Evolutionary conservation across 2,113 vertebrate species (phyloP).

Genomic region (Cephalopterus ornatus): DNA sequence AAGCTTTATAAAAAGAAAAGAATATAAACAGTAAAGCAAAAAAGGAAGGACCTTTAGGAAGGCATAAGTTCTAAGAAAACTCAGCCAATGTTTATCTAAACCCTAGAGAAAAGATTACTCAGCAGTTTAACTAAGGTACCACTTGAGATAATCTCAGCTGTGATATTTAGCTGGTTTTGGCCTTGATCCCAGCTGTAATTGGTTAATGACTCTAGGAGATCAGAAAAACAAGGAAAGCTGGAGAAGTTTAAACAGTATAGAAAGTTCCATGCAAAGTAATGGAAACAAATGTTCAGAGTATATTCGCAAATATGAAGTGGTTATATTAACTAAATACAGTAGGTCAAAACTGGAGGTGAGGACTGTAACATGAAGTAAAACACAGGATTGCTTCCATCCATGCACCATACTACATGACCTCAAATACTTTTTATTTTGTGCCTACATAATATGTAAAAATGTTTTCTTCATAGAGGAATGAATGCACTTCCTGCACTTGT

Average conservation of each 20-base stretch:
- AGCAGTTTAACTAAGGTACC: slow-evolving; percentile 19
- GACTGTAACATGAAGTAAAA: neutral
- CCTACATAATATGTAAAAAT: neutral
- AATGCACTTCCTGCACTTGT: neutral
- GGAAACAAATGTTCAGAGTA: neutral
- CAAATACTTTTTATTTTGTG: neutral
- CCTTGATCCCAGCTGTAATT: slow-evolving; percentile 22
- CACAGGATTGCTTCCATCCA: neutral
- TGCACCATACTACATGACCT: neutral
- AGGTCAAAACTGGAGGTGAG: neutral
- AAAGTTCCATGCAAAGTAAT: neutral
- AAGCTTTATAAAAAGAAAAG: neutral
- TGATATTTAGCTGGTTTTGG: slow-evolving; percentile 8
- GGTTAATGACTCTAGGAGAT: neutral
- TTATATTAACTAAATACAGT: neutral
- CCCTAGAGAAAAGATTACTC: neutral
- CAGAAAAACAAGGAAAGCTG: neutral
- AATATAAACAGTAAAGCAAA: neutral
- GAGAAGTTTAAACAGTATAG: neutral
- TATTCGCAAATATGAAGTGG: neutral
- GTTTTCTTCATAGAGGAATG: neutral
- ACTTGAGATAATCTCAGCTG: slow-evolving; percentile 30
- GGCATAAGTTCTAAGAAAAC: neutral
- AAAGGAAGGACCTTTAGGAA: neutral
- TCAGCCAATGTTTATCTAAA: slow-evolving; percentile 13